Evolutionary conservation across 2,797 vertebrate species (phyloP).

Genomic region (Microctenopoma stevenorrisi): DNA sequence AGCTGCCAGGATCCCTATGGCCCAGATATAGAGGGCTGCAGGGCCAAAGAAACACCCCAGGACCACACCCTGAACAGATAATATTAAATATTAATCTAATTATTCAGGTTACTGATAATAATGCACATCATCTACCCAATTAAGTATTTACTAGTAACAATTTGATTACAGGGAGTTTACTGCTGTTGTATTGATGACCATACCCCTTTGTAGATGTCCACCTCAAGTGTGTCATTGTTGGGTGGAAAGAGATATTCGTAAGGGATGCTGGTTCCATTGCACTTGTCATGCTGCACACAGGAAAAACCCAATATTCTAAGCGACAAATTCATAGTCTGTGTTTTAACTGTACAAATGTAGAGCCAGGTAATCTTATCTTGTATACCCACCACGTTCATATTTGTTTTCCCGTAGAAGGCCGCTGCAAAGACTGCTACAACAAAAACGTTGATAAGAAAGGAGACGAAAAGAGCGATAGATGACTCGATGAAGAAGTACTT

Average conservation of each 20-base stretch:
- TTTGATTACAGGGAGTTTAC: background rate
- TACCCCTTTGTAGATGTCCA: constrained; percentile 98
- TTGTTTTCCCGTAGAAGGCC: constrained; percentile 90
- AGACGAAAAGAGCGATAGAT: constrained; percentile 91
- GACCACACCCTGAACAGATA: constrained; percentile 71
- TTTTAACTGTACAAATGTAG: background rate
- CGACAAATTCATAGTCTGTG: background rate
- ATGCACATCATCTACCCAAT: background rate
- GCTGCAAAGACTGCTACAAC: constrained; percentile 94
- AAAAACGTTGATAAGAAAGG: constrained; percentile 97
- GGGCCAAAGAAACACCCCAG: constrained; percentile 95
- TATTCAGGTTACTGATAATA: background rate
- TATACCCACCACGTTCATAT: constrained; percentile 89
- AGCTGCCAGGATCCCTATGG: constrained; percentile 94
- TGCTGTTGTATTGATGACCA: background rate
- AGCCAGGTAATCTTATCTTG: background rate
- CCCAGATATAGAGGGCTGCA: constrained; percentile 96
- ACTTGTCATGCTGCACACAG: constrained; percentile 78
- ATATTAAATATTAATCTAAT: background rate
- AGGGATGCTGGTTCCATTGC: constrained; percentile 79
- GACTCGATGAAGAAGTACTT: constrained; percentile 97
- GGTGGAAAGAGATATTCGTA: constrained; percentile 85
- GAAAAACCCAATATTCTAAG: constrained; percentile 2
- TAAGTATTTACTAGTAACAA: no score
- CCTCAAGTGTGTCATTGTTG: constrained; percentile 86